Base-by-base conservation (phyloP, 2,797 vertebrate genomes). In the Sylvilagus floridanus region DNA sequence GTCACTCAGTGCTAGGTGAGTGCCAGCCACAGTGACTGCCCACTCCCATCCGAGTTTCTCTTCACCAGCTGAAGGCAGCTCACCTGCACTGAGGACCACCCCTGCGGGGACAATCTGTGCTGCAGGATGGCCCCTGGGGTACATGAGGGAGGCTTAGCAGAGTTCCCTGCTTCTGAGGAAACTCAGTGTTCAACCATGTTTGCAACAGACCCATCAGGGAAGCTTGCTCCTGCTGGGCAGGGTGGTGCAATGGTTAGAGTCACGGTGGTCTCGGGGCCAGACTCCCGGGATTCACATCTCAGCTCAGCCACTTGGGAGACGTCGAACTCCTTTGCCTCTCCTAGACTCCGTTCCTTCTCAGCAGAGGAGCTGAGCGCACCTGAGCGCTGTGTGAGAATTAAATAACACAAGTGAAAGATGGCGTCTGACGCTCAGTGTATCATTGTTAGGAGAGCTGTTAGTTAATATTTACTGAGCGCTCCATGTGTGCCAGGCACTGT, bases 381-480 rank as follows among this genome's bases (percentile, higher is more conserved):
- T 30, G 81, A 75, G 65, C 26, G 2, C 62, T 30, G 35, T 1
- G 2, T 30, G 68, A 92, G 37, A 79, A 92, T 71, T 72, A 86
- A 63, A 28, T 76, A 73, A 35, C 0, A 5, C 28, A 60, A 32
- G 50, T 7, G 47, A 86, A 72, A 62, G 50, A 69, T 11, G 22
- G 10, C 0, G 14, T 71, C 32, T 30, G 22, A 57, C 22, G 6
- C 62, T 84, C 68, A 28, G 85, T 68, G 4, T 62, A 42, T 54
- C 71, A 60, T 28, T 79, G 85, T 72, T 65, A 93, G 35, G 14
- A 17, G 62, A 10, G 42, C 81, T 71, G 50, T 66, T 86, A 92
- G 66, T 63, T 90, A 85, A 88, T 90, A 84, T 90, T 94, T 96
- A 90, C 50, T 73, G 86, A 92, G 93, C 17, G 32, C 35, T 84